Percentiles rank a stretch among this genome's conserved stretches.
Evolutionary conservation across 2,113 vertebrate species (phyloP).

Genomic region (Melanerpes formicivorus): DNA sequence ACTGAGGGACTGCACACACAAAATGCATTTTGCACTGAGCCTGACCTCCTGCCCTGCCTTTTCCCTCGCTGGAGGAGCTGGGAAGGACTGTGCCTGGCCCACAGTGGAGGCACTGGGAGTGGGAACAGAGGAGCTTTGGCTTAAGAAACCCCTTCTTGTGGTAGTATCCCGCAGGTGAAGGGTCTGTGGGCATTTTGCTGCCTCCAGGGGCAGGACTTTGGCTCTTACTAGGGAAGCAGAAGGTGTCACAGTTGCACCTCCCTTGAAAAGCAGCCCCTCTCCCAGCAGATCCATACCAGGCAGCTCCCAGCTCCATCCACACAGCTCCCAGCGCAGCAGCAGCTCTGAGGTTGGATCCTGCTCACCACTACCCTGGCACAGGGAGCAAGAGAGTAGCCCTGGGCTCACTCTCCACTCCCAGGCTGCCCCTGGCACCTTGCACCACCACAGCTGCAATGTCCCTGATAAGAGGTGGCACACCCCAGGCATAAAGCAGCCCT

Average conservation of each 20-base stretch:
- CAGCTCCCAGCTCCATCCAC: too few species aligned
- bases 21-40: not conserved
- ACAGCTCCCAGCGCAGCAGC: not conserved
- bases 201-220: not conserved
- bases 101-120: not conserved
- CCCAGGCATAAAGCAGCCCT: not conserved
- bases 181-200: not conserved
- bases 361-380: rapidly evolving
- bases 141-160: not conserved
- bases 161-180: not conserved
- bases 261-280: not conserved
- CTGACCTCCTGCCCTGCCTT: not conserved
- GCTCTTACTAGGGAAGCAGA: not conserved
- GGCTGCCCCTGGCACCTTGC: not conserved
- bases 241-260: not conserved
- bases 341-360: not conserved
- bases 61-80: rapidly evolving
- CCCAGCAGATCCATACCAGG: rapidly evolving
- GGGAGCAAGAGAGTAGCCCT: not conserved
- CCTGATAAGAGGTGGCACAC: conserved; percentile 1
- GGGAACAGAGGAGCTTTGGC: not conserved
- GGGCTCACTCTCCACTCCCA: not conserved
- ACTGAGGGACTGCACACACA: not conserved
- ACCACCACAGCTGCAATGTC: not conserved
- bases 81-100: rapidly evolving